phyloP scores from a whole-genome alignment of 2,113 vertebrate species.

The Solea solea region DNA sequence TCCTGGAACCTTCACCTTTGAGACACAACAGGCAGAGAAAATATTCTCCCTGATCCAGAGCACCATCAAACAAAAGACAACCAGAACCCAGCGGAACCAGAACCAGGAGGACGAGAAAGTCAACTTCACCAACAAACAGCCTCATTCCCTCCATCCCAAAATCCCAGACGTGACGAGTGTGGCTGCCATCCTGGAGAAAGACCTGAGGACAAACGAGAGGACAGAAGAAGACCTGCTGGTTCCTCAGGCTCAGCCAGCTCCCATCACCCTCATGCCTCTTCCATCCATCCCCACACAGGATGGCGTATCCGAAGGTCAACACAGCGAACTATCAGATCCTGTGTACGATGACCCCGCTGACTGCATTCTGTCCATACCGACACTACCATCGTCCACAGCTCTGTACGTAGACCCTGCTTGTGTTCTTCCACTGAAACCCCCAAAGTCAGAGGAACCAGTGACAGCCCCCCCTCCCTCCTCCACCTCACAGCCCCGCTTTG shows the following conservation, averaged over 20 bases:
- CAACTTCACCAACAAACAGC: conserved; percentile 31
- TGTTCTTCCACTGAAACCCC: conserved; percentile 57
- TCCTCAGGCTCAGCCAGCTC: conserved; percentile 78
- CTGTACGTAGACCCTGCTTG: conserved; percentile 59
- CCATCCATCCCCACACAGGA: conserved; percentile 48
- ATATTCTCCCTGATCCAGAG: conserved; percentile 90
- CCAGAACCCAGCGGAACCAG: conserved; percentile 26
- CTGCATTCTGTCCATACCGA: conserved; percentile 53
- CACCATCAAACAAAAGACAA: conserved; percentile 85
- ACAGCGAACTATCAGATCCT: conserved; percentile 63
- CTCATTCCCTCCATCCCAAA: conserved; percentile 78
- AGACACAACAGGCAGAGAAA: conserved; percentile 88
- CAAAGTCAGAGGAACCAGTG: not conserved
- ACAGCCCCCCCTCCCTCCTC: not conserved
- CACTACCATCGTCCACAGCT: not conserved
- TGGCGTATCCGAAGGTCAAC: not conserved
- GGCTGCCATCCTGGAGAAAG: conserved; percentile 45
- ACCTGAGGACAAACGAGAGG: conserved; percentile 25
- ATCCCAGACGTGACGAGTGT: conserved; percentile 18
- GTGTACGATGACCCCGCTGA: conserved; percentile 87
- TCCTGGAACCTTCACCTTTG: conserved; percentile 91
- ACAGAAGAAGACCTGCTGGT: not conserved
- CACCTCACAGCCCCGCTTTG: not conserved
- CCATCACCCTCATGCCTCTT: conserved; percentile 72
- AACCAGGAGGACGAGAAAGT: conserved; percentile 50